phyloP scores from a whole-genome alignment of 2,113 vertebrate species.

The Melanocharis versteri region DNA sequence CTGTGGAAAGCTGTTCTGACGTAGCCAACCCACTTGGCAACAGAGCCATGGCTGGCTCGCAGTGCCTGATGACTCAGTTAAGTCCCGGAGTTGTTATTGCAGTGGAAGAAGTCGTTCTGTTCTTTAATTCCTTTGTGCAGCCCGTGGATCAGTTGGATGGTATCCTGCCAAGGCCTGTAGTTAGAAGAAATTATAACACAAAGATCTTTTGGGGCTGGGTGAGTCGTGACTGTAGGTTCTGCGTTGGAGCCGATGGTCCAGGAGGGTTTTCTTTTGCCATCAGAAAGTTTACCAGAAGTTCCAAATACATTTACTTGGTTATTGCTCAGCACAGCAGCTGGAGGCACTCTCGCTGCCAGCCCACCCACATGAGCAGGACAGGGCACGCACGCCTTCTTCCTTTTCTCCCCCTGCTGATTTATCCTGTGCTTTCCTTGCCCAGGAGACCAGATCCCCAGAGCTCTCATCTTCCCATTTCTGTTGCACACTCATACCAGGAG shows the following conservation, averaged over 20 bases:
- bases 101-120: constrained; percentile 39
- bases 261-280: background rate
- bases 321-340: background rate
- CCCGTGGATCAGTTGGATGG: background rate
- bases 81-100: constrained; percentile 41
- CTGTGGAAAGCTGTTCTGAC: constrained; percentile 23
- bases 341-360: background rate
- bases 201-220: background rate
- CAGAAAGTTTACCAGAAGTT: background rate
- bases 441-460: background rate
- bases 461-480: background rate
- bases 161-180: constrained; percentile 6
- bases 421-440: background rate
- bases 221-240: background rate
- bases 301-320: background rate
- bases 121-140: constrained; percentile 41
- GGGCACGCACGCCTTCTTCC: rapidly evolving
- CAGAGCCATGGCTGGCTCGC: background rate
- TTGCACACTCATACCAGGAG: rapidly evolving
- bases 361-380: background rate
- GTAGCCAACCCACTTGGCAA: constrained; percentile 28
- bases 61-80: constrained; percentile 31
- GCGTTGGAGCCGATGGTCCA: background rate
- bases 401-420: background rate
- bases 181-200: background rate